phyloP scores from a whole-genome alignment of 2,113 vertebrate genomes.

The Chaenocephalus aceratus region DNA sequence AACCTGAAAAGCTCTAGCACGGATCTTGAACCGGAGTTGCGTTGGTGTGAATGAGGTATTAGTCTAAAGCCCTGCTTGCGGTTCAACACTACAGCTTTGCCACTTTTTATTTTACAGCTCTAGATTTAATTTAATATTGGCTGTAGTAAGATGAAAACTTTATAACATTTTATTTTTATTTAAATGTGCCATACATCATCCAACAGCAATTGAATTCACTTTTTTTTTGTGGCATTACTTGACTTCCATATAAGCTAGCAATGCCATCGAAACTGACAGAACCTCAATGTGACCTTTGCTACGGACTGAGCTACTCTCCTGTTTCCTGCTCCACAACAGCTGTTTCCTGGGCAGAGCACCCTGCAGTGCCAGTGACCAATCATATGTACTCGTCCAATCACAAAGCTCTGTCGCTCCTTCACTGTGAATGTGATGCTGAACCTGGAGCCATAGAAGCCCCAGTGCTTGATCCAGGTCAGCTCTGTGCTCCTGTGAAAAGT shows the following conservation, averaged over 20 bases:
- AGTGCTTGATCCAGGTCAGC: not conserved
- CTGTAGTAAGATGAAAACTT: not conserved
- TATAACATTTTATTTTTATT: not conserved
- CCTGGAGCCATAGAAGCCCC: not conserved
- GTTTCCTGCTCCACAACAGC: not conserved
- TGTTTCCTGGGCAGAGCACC: not conserved
- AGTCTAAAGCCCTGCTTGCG: not conserved
- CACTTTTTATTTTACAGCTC: not conserved
- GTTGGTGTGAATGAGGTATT: not conserved
- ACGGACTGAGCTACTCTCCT: not conserved
- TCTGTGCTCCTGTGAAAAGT: not conserved
- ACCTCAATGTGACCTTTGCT: constrained; percentile 3
- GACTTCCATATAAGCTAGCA: not conserved
- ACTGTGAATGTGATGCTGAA: not conserved
- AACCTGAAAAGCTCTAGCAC: too few relatives aligned
- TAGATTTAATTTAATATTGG: not conserved
- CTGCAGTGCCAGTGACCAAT: not conserved
- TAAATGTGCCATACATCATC: not conserved
- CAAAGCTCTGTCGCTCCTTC: not conserved
- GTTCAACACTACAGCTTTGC: not conserved
- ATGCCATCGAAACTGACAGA: not conserved
- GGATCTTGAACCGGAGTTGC: too few relatives aligned
- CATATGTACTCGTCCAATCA: not conserved
- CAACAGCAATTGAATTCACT: not conserved
- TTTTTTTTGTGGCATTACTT: not conserved